phyloP scores from a whole-genome alignment of 2,888 invertebrate genomes.

The Dugesia japonica region DNA sequence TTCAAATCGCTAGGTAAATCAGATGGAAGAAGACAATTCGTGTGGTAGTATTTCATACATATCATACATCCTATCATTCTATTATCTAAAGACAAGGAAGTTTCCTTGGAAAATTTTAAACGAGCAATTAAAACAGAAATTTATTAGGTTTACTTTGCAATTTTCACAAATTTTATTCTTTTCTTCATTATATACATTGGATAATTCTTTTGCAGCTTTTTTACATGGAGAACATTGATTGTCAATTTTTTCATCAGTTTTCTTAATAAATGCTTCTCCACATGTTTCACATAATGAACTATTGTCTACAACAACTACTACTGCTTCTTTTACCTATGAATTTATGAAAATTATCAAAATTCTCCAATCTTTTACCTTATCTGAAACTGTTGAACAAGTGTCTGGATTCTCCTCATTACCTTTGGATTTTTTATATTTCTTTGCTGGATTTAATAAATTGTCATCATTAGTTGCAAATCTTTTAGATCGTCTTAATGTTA shows the following conservation, averaged over 20 bases:
- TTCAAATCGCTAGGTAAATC: not conserved
- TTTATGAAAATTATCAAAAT: no score
- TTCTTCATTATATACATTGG: not conserved
- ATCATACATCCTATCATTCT: not conserved
- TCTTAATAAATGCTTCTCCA: not conserved
- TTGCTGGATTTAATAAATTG: no score
- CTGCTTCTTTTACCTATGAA: no score
- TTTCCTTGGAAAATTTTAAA: not conserved
- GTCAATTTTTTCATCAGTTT: not conserved
- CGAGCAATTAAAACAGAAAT: not conserved
- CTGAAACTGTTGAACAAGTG: no score
- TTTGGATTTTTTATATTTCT: no score
- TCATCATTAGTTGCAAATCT: no score
- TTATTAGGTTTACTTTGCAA: not conserved
- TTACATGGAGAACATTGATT: not conserved
- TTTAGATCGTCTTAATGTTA: no score
- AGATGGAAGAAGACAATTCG: not conserved
- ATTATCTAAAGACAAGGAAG: not conserved
- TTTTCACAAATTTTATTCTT: not conserved
- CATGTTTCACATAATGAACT: not conserved
- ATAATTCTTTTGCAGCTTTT: not conserved
- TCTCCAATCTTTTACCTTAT: no score
- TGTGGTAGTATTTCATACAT: not conserved
- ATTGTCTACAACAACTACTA: no score
- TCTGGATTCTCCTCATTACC: no score